Base-by-base conservation (phyloP, 2,888 invertebrate species). In the Mesoligia furuncula region DNA sequence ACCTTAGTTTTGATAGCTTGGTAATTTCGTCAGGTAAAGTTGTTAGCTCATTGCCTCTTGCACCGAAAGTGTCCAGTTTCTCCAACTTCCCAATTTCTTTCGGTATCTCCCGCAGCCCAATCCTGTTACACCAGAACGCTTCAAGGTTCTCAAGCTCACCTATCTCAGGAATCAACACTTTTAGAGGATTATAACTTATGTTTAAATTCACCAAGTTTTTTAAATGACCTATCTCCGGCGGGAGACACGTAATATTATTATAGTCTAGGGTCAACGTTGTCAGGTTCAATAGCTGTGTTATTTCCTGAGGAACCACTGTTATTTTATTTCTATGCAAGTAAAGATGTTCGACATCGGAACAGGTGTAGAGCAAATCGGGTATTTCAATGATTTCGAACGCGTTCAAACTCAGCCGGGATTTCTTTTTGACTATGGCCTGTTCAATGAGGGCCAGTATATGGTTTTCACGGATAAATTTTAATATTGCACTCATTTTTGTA, bases 381-480 rank as follows among this genome's bases (percentile, higher is more conserved):
- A 98, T 95, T 89, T 97, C 97, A 2, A 94, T 91, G 80, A 98
- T 97, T 95, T 98, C 98, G 89, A 97, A 98, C 82, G 97, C 97
- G 85, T 98, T 97, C 78, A 98, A 93, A 93, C 97, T 97, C 84
- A 98, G 94, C 80, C 97, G 96, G 76, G 97, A 97, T 64, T 97
- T 97, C 92, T 97, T 97, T 89, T 97, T 97, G 54, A 94, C 94
- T 77, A 97, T 95, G 17, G 97, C 97, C 90, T 97, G 97, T 94
- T 98, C 98, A 88, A 98, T 97, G 87, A 97, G 96, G 59, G 98
- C 97, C 89, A 98, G 92, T 90, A 98, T 97, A 90, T 98, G 97
- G 92, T 98, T 97, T 93, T 97, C 97, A 93, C 97, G 97, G 90
- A 98, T 97, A 93, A 97, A 98, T 94, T 98, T 97, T 93, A 97